Conservation (phyloP, 2,797 vertebrate genomes). For the Mycteria americana region DNA sequence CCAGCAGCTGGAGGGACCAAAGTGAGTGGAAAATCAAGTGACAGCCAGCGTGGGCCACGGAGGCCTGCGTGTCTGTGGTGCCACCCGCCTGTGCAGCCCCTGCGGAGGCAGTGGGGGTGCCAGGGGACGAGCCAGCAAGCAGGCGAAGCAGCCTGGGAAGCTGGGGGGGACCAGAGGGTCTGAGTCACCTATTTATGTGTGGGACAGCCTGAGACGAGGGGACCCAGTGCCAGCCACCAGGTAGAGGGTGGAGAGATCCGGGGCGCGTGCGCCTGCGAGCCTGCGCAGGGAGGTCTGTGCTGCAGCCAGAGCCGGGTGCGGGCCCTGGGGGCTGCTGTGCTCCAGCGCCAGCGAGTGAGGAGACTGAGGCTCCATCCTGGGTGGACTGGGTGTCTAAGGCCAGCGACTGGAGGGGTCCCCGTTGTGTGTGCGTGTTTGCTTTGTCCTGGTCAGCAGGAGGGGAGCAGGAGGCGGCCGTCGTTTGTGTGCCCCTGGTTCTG, state of each 20-base stretch:
- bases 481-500: neutral
- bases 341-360: neutral
- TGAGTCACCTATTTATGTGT: accelerated
- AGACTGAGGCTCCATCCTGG: neutral
- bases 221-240: accelerated
- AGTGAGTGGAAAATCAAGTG: neutral
- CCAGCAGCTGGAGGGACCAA: neutral
- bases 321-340: neutral
- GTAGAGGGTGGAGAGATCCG: neutral
- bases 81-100: no score
- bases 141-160: neutral
- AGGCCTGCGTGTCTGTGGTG: no score
- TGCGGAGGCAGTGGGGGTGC: accelerated
- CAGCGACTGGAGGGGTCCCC: accelerated
- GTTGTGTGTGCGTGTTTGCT: neutral
- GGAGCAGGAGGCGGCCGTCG: accelerated
- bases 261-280: accelerated
- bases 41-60: accelerated
- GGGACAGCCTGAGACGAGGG: neutral
- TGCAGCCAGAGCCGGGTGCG: accelerated
- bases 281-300: neutral
- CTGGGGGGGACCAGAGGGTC: neutral
- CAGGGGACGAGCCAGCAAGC: neutral
- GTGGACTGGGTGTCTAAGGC: no score
- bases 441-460: no score